Base-by-base conservation (phyloP, 2,113 vertebrate species). In the Indri indri region DNA sequence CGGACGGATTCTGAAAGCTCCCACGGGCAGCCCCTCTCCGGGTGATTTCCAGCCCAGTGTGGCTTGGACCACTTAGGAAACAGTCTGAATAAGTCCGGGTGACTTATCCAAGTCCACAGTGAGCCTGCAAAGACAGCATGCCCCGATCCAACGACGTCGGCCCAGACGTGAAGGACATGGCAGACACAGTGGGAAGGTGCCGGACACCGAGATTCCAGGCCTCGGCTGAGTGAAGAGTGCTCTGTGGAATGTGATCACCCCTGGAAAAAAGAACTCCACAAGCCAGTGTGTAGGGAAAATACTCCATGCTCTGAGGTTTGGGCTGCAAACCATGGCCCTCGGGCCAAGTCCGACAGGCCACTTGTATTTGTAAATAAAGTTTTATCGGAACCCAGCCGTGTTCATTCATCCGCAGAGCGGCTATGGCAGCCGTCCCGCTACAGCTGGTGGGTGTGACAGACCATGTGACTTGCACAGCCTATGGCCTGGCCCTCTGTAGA, bases 351-450 rank as follows among this genome's bases (percentile, higher is more conserved):
- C 23, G 61, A 30, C 65, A 68, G 5, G 1, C 23, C 4, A 7
- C 66, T 71, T 65, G 40, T n/a, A 73, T 91, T 71, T 81, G 9
- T 47, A 63, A 87, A 95, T 96, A 89, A 97, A 93, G 70, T 65
- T 96, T 96, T 91, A 84, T 59, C 79, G 50, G 88, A 42, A 59
- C 0, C 2, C 6, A 34, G 74, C 17, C 17, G 34, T 50, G 74
- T 14, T 5, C 37, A 13, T 14, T 66, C 50, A 47, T 27, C 79
- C 34, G 12, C 27, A 54, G 61, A 25, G 8, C 3, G 3, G 40
- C n/a, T 37, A 8, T 7, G 27, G 84, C 32, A 14, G 37, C 23
- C 42, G 52, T n/a, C 6, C 9, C 12, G 8, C 7, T 12, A 20
- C 34, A 8, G 10, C 2, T 71, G 22, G 47, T 20, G 10, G 30